Evolutionary conservation across 1,140 invertebrate genomes (phyloP), one percentile per base, ranked within the genome.

Genomic region (Chlorops oryzae): DNA sequence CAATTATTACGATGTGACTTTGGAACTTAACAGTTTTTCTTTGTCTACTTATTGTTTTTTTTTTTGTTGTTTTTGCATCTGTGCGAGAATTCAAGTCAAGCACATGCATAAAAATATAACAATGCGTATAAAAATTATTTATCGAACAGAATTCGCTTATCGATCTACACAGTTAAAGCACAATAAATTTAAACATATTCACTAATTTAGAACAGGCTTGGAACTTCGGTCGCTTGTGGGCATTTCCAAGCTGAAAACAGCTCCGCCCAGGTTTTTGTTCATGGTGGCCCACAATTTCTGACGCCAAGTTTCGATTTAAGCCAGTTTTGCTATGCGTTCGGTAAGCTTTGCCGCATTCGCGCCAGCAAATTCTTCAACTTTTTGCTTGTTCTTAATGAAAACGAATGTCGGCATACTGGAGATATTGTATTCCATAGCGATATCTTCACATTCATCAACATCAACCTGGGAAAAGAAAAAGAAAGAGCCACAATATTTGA

Each of bases 351-450:
- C 78, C 34, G 79, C 77, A 66, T 88, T 92, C 27, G 89, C 89
- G 17, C 91, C 91, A 51, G 85, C 81, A 67, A 92, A 88, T 47
- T 80, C 78, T 6, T 84, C 80, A 23, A 90, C 78, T 68, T 82
- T 80, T 64, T 81, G 62, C 27, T 77, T 75, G 59, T 83, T 83
- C 74, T 92, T 95, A 54, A 95, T 76, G 71, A 95, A 93, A 20
- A 94, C 73, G 71, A 96, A 96, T 1, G 92, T 96, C 37, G 93
- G 93, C 92, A 96, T 95, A 42, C 88, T 89, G 54, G 78, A 79
- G 57, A 96, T 85, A 55, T 85, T 79, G 73, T 92, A 93, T 47
- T 87, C 78, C 43, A 77, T 75, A 9, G 87, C 86, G 44, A 94
- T 74, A 17, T 92, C 89, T 65, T 91, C 90, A 63, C 82, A 83